Evolutionary conservation across 2,888 invertebrate species (phyloP).

Genomic region (Himalopsyche anomala): DNA sequence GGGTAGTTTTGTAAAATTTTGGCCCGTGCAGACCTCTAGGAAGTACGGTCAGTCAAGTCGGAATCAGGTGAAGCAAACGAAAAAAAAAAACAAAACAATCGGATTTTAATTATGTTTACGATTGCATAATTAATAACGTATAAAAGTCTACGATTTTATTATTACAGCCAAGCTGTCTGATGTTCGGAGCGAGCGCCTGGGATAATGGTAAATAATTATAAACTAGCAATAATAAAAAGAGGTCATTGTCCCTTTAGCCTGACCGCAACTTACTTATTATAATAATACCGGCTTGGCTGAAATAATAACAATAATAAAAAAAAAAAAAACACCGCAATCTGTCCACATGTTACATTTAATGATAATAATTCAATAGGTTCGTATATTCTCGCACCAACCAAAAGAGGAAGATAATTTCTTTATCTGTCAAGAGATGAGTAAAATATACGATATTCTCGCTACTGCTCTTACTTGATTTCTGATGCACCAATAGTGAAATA

Average conservation of each 20-base stretch:
- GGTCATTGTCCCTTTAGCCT: constrained; percentile 35
- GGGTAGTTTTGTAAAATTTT: too few relatives aligned
- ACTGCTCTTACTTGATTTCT: too few relatives aligned
- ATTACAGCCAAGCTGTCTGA: not conserved
- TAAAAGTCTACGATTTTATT: not conserved
- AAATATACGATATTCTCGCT: too few relatives aligned
- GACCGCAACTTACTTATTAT: constrained; percentile 39
- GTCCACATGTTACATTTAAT: constrained; percentile 32
- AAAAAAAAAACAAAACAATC: too few relatives aligned
- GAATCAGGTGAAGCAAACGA: not conserved
- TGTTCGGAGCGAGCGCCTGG: not conserved
- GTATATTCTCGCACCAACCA: too few relatives aligned
- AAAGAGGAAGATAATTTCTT: too few relatives aligned
- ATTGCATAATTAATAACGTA: too few relatives aligned
- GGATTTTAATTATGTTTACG: too few relatives aligned
- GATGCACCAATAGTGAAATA: too few relatives aligned
- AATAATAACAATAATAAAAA: not conserved
- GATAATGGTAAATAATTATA: constrained; percentile 36
- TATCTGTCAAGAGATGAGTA: too few relatives aligned
- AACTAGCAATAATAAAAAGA: constrained; percentile 35
- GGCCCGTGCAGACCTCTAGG: too few relatives aligned
- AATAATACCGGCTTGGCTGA: constrained; percentile 21
- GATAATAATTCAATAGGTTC: not conserved
- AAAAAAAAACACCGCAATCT: constrained; percentile 10
- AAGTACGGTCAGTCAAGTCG: not conserved